Evolutionary conservation across 2,113 vertebrate genomes (phyloP), one percentile per base, ranked within the genome.

Genomic region (Suncus etruscus): DNA sequence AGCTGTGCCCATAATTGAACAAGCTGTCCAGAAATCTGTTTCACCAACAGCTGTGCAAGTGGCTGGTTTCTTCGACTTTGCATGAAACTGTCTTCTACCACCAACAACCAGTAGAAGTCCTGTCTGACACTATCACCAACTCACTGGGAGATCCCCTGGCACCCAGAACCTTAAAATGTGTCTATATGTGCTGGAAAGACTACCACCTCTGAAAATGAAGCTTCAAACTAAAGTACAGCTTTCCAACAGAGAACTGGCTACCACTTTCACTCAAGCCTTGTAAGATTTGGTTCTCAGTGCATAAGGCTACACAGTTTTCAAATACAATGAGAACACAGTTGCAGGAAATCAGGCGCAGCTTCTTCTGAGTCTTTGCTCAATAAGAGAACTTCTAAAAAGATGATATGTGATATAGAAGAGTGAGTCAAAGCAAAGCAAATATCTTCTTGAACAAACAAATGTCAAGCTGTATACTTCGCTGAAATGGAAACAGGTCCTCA

Each of bases 361-460:
- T 81, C 86, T 61, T 58, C 39, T 50, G 78, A 85, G 81, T 84
- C 32, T 83, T 87, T 73, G 84, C 61, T 84, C 76, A 72, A 66
- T 27, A 5, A 79, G 6, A 88, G 16, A 79, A 47, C 31, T 29
- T 25, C 47, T 86, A 69, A 91, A 89, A 81, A 87, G 70, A 90
- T 82, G 70, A 83, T 84, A 82, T 31, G 22, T 45, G 92, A 91
- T 80, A 90, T 54, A 91, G 12, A 77, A 78, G 58, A 80, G 29
- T 32, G 70, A 95, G 29, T 85, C 72, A 72, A 89, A 87, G 31
- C 3, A 22, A 92, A n/a, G 45, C 3, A 6, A 89, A 0, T 83
- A 84, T 73, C 63, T 68, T 31, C 81, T 91, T 94, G 66, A 89
- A 84, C 31, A 87, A 94, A 91, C 25, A 90, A 69, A 91, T 79